Conservation (phyloP, 2,797 vertebrate species). For the Hippopotamyrus pictus region DNA sequence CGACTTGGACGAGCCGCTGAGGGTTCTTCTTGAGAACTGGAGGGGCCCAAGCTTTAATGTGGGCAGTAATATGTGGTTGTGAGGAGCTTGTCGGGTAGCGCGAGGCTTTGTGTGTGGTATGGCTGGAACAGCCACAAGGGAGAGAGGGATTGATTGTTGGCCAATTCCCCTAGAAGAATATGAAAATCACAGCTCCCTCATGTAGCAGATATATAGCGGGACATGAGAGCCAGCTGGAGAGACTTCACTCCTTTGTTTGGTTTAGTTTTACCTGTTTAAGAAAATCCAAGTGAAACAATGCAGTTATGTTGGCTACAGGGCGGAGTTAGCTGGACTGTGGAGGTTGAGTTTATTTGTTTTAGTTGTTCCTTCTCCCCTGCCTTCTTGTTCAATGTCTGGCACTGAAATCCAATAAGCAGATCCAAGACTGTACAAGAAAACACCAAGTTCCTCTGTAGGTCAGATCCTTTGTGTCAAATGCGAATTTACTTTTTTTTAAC, state of each 20-base stretch:
- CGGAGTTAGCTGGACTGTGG: conserved; percentile 14
- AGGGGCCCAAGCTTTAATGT: neutral
- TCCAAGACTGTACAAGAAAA: conserved; percentile 44
- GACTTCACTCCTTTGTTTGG: neutral
- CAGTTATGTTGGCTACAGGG: neutral
- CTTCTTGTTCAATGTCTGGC: conserved; percentile 47
- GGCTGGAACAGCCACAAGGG: neutral
- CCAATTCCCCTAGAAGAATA: conserved; percentile 14
- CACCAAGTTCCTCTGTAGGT: conserved; percentile 51
- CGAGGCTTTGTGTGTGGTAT: conserved; percentile 16
- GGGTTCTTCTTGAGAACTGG: neutral
- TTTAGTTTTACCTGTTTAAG: conserved; percentile 26
- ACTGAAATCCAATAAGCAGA: conserved; percentile 37
- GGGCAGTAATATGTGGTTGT: neutral
- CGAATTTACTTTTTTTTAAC: conserved; percentile 40
- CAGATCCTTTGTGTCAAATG: conserved; percentile 51
- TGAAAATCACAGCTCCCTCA: conserved; percentile 1
- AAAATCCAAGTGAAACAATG: neutral
- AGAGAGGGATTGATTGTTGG: neutral
- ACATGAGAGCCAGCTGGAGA: conserved; percentile 25
- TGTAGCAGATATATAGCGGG: conserved; percentile 14
- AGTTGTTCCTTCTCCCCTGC: conserved; percentile 40
- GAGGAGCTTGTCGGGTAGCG: conserved; percentile 31
- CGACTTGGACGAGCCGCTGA: neutral
- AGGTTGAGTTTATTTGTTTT: conserved; percentile 29